These are phyloP conservation scores for Prostheceraeus crozeri DNA, from an alignment of 2,888 invertebrate genomes.

Conservation along the genomic window DNA sequence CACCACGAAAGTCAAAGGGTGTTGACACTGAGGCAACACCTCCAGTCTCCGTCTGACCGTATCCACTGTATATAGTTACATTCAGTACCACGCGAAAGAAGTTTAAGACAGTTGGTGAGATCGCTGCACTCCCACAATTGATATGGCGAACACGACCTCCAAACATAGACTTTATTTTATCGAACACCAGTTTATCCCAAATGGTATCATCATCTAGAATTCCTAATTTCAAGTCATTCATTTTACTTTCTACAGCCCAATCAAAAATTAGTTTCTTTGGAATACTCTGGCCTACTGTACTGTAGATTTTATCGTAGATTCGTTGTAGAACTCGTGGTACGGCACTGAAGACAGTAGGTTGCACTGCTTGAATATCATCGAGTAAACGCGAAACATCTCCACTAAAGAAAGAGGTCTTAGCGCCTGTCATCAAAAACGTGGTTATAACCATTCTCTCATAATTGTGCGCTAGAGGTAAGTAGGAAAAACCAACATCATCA, in stretches of 20 bases:
- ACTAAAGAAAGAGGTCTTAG: constrained; percentile 22
- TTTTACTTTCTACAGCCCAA: constrained; percentile 13
- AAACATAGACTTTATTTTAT: constrained; percentile 82
- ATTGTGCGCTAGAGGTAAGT: constrained; percentile 28
- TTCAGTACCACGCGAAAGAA: constrained; percentile 85
- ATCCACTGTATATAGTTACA: too few species aligned
- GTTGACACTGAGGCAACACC: constrained; percentile 50
- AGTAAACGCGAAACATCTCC: constrained; percentile 23
- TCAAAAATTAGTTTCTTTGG: background rate
- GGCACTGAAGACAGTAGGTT: constrained; percentile 25
- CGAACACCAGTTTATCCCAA: constrained; percentile 89
- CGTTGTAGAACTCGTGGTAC: constrained; percentile 33
- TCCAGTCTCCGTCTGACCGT: constrained; percentile 58
- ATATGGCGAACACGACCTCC: constrained; percentile 82
- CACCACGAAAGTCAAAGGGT: constrained; percentile 46
- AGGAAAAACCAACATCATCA: constrained; percentile 28
- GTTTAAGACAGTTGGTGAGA: constrained; percentile 82
- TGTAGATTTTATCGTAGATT: constrained; percentile 27
- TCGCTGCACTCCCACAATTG: constrained; percentile 87
- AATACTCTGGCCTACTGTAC: background rate
- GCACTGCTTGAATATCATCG: constrained; percentile 12
- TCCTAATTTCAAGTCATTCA: too few species aligned
- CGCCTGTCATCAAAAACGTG: too few species aligned
- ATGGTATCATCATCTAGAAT: too few species aligned
- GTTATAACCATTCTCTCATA: constrained; percentile 31